phyloP scores from a whole-genome alignment of 2,888 invertebrate genomes.

The Ennomos erosarius region DNA sequence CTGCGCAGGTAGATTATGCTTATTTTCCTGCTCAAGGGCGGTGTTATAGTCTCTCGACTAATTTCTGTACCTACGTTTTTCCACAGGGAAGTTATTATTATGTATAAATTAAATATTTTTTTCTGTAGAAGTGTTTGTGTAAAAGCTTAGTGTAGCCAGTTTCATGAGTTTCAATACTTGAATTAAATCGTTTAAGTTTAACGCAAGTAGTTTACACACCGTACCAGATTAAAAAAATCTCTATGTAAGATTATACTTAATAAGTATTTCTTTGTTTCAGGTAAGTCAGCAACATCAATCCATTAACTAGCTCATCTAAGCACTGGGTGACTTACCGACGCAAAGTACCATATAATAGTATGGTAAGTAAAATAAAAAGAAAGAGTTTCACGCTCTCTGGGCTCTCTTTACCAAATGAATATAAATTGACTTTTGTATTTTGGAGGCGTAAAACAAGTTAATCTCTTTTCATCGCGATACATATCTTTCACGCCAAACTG shows the following conservation, averaged over 20 bases:
- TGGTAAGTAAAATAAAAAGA: slow-evolving; percentile 32
- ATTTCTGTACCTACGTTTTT: slow-evolving; percentile 2
- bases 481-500: slow-evolving; percentile 45
- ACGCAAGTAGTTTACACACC: no score
- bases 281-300: slow-evolving; percentile 53
- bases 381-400: slow-evolving; percentile 49
- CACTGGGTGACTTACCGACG: slow-evolving; percentile 7
- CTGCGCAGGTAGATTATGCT: slow-evolving; percentile 1
- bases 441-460: slow-evolving; percentile 40
- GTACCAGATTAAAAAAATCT: no score
- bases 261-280: slow-evolving; percentile 58
- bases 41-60: background rate
- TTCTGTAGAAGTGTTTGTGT: slow-evolving; percentile 6
- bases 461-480: slow-evolving; percentile 49
- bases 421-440: slow-evolving; percentile 21
- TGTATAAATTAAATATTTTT: slow-evolving; percentile 5
- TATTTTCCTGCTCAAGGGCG: slow-evolving; percentile 19
- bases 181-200: no score
- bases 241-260: no score
- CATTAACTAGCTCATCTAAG: slow-evolving; percentile 23
- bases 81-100: slow-evolving; percentile 14
- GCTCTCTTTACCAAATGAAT: slow-evolving; percentile 34
- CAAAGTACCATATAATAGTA: slow-evolving; percentile 16
- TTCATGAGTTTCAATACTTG: no score
- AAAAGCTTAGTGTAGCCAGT: no score